phyloP scores from a whole-genome alignment of 2,888 invertebrate species.

The Eudemis profundana region DNA sequence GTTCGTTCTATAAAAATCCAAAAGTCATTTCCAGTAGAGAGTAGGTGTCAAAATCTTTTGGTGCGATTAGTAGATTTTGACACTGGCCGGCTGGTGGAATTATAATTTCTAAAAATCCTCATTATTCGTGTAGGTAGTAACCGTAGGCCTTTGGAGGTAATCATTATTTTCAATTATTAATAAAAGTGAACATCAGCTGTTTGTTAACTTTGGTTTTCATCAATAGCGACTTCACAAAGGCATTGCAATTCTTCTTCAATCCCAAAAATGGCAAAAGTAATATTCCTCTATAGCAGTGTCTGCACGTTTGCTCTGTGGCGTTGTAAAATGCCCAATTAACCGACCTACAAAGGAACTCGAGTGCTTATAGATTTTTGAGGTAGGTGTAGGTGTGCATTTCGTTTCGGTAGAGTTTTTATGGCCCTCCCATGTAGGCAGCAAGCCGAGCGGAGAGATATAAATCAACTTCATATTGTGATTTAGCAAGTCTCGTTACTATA shows the following conservation, averaged over 20 bases:
- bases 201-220: not conserved
- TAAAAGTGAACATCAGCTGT: not conserved
- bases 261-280: constrained; percentile 30
- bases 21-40: too few relatives aligned
- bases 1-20: too few relatives aligned
- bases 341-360: constrained; percentile 46
- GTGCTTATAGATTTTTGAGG: constrained; percentile 45
- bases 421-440: constrained; percentile 80
- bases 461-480: constrained; percentile 86
- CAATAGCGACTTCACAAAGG: not conserved
- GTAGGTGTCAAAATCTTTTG: too few relatives aligned
- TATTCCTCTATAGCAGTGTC: constrained; percentile 56
- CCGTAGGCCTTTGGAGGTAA: too few relatives aligned
- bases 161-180: not conserved
- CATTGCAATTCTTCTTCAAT: constrained; percentile 2
- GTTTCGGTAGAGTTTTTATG: constrained; percentile 70
- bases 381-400: constrained; percentile 49
- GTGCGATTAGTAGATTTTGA: too few relatives aligned
- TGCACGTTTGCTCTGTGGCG: constrained; percentile 55
- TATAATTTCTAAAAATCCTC: too few relatives aligned
- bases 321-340: constrained; percentile 62
- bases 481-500: constrained; percentile 87
- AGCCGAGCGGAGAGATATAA: constrained; percentile 84
- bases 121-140: too few relatives aligned
- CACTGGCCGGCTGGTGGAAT: too few relatives aligned